Evolutionary conservation across 2,797 vertebrate species (phyloP).

Genomic region (Phylloscopus collybita): DNA sequence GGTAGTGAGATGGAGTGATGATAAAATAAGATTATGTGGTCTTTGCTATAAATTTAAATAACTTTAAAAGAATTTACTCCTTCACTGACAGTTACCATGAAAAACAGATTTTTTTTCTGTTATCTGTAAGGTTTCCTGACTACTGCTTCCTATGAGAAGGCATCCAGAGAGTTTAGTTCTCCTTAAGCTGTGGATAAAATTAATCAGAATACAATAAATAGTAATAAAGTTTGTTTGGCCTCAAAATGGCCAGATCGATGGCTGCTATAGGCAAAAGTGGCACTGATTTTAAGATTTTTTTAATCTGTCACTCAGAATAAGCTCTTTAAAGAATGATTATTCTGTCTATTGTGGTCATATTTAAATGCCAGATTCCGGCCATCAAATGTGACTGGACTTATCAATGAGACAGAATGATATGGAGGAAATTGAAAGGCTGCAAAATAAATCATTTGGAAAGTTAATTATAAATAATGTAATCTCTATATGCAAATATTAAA

Average conservation of each 20-base stretch:
- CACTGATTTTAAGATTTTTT: not conserved
- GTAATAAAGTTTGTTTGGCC: not conserved
- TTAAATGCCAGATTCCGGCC: not conserved
- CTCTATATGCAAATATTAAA: constrained; percentile 64
- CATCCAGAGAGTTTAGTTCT: not conserved
- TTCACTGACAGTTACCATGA: not conserved
- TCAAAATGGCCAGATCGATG: not conserved
- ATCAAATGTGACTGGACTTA: constrained; percentile 54
- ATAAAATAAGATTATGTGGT: not conserved
- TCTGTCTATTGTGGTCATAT: not conserved
- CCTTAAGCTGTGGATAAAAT: not conserved
- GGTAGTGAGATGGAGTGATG: not conserved
- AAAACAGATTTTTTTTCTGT: not conserved
- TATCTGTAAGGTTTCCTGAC: not conserved
- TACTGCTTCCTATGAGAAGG: not conserved
- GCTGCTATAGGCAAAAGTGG: not conserved
- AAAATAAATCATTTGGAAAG: constrained; percentile 45
- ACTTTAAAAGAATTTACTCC: not conserved
- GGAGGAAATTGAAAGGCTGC: constrained; percentile 29
- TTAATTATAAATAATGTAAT: constrained; percentile 71
- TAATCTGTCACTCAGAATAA: not conserved
- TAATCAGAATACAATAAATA: not conserved
- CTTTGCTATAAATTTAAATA: not conserved
- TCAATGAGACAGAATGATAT: constrained; percentile 18
- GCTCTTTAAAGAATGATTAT: constrained; percentile 40